Percentiles rank a stretch among this genome's conserved stretches.
Conservation (phyloP, 2,113 vertebrate genomes). For the Hippocampus mohnikei region DNA sequence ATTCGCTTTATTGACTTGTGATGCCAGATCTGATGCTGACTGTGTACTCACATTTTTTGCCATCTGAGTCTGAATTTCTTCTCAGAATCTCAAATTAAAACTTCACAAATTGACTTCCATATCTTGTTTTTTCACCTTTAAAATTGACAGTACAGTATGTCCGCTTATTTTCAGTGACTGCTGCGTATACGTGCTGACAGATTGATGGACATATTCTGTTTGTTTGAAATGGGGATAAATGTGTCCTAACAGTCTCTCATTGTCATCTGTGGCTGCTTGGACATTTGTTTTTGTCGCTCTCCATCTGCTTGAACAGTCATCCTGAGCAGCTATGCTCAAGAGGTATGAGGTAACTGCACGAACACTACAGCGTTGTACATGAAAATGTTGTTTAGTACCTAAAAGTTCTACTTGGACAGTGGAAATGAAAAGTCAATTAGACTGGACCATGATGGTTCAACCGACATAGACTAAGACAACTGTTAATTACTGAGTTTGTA, state of each 20-base stretch:
- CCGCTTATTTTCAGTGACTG: no score
- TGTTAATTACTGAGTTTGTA: not conserved
- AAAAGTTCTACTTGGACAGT: not conserved
- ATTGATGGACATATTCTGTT: constrained; percentile 21
- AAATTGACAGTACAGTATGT: not conserved
- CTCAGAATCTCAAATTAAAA: not conserved
- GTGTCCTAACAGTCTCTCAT: constrained; percentile 22
- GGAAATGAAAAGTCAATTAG: not conserved
- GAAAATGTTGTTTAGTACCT: not conserved
- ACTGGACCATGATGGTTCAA: not conserved
- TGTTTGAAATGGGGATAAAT: constrained; percentile 4
- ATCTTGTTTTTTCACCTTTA: not conserved
- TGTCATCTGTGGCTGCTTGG: constrained; percentile 16
- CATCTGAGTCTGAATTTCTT: not conserved
- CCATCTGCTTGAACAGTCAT: constrained; percentile 52
- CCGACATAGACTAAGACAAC: not conserved
- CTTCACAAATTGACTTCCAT: not conserved
- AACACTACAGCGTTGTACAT: not conserved
- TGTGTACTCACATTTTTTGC: no score
- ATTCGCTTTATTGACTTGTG: not conserved
- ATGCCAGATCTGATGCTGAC: not conserved
- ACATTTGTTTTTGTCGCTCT: constrained; percentile 4
- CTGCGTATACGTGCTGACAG: no score
- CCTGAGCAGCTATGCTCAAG: constrained; percentile 48
- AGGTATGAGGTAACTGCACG: constrained; percentile 46